phyloP scores from a whole-genome alignment of 2,113 vertebrate species.

The Clarias gariepinus region DNA sequence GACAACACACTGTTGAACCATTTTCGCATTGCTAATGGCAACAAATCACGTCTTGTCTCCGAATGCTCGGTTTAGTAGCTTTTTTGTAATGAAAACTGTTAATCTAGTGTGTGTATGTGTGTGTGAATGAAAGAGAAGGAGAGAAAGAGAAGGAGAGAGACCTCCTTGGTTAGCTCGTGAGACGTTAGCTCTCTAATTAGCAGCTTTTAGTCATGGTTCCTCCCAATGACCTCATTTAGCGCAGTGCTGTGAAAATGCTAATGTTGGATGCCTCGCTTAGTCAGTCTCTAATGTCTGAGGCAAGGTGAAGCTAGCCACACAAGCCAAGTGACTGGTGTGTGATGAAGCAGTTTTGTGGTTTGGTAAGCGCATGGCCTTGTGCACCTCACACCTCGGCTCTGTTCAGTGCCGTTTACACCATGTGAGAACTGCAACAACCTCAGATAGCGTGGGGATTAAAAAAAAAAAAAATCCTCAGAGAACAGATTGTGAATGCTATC shows the following conservation, averaged over 20 bases:
- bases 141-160: not conserved
- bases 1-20: not conserved
- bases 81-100: slow-evolving; percentile 23
- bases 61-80: slow-evolving; percentile 1
- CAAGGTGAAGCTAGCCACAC: not conserved
- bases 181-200: slow-evolving; percentile 61
- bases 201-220: slow-evolving; percentile 65
- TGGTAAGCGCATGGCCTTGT: not conserved
- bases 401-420: not conserved
- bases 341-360: not conserved
- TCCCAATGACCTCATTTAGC: slow-evolving; percentile 58
- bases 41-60: not conserved
- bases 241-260: slow-evolving; percentile 47
- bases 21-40: not conserved
- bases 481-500: not conserved
- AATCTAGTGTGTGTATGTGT: slow-evolving; percentile 1
- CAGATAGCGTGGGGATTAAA: not conserved
- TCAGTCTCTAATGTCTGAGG: slow-evolving; percentile 18
- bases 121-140: slow-evolving; percentile 9
- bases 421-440: not conserved
- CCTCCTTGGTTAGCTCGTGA: slow-evolving; percentile 33
- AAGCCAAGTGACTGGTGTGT: not conserved
- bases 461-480: no score
- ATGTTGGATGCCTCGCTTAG: slow-evolving; percentile 1
- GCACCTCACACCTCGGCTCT: no score